A percentile compares a stretch with the other conserved stretches of the same genome.
These are phyloP conservation scores for Geotrupes spiniger DNA, from an alignment of 2,888 invertebrate genomes.

Conservation along the genomic window DNA sequence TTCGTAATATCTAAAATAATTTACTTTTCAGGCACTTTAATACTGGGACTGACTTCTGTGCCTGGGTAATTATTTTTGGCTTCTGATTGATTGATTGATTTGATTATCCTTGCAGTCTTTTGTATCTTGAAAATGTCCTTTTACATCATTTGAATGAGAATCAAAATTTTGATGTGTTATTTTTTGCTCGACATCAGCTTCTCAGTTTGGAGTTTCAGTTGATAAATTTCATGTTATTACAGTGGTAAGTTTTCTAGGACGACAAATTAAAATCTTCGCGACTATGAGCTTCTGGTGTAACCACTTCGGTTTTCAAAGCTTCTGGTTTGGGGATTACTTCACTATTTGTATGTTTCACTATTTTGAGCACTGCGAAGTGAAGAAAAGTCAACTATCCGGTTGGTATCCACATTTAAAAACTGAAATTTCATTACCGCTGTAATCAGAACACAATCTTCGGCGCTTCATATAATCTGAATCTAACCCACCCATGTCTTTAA, in stretches of 20 bases:
- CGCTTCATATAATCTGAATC: slow-evolving; percentile 53
- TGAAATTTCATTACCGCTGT: slow-evolving; percentile 60
- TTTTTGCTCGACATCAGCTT: slow-evolving; percentile 12
- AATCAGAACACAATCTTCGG: slow-evolving; percentile 57
- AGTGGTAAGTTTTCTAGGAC: slow-evolving; percentile 20
- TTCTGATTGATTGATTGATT: slow-evolving; percentile 21
- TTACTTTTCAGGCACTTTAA: slow-evolving; percentile 57
- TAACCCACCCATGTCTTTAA: slow-evolving; percentile 59
- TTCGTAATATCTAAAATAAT: slow-evolving; percentile 59
- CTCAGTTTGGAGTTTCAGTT: slow-evolving; percentile 24
- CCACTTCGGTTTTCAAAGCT: slow-evolving; percentile 22
- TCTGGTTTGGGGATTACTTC: slow-evolving; percentile 20
- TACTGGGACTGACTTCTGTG: slow-evolving; percentile 33
- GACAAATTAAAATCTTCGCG: slow-evolving; percentile 26
- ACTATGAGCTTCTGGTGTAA: slow-evolving; percentile 13
- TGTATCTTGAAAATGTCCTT: slow-evolving; percentile 22
- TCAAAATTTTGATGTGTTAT: slow-evolving; percentile 28
- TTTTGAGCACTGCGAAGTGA: slow-evolving; percentile 42
- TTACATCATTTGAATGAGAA: slow-evolving; percentile 43
- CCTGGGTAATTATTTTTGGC: slow-evolving; percentile 19
- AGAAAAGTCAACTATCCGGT: slow-evolving; percentile 60
- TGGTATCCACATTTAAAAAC: slow-evolving; percentile 62
- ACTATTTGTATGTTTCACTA: slow-evolving; percentile 29
- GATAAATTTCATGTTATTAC: slow-evolving; percentile 24
- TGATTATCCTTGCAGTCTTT: slow-evolving; percentile 22